phyloP scores from a whole-genome alignment of 2,888 invertebrate genomes.

The Thumatha senex region DNA sequence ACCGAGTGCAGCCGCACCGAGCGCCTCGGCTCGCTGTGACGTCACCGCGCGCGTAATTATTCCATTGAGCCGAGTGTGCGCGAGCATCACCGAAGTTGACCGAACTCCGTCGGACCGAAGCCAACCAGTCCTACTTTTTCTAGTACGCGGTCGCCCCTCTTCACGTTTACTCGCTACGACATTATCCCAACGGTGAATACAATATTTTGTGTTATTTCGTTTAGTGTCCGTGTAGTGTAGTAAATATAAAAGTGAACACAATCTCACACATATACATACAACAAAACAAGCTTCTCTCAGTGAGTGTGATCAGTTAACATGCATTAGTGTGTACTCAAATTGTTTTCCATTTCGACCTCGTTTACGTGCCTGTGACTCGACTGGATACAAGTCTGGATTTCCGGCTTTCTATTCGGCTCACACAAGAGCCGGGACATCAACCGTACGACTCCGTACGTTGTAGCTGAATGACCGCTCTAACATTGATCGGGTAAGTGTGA shows the following conservation, averaged over 20 bases:
- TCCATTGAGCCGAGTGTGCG: slow-evolving; percentile 63
- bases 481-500: slow-evolving; percentile 76
- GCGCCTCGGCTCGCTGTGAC: slow-evolving; percentile 56
- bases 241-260: slow-evolving; percentile 28
- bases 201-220: slow-evolving; percentile 44
- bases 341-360: slow-evolving; percentile 69
- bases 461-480: slow-evolving; percentile 63
- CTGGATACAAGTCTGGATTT: slow-evolving; percentile 54
- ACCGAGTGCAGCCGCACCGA: slow-evolving; percentile 44
- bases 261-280: slow-evolving; percentile 15
- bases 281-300: slow-evolving; percentile 17
- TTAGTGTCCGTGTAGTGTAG: slow-evolving; percentile 35
- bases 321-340: slow-evolving; percentile 56
- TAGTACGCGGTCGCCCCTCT: slow-evolving; percentile 73
- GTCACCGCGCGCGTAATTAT: slow-evolving; percentile 66
- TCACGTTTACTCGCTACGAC: slow-evolving; percentile 55
- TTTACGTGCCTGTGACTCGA: slow-evolving; percentile 56
- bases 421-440: slow-evolving; percentile 45
- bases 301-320: slow-evolving; percentile 37
- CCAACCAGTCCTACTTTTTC: slow-evolving; percentile 73
- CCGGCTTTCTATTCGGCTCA: slow-evolving; percentile 60
- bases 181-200: slow-evolving; percentile 29
- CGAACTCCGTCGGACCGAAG: slow-evolving; percentile 63
- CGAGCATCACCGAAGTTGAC: slow-evolving; percentile 57
- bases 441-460: slow-evolving; percentile 64